Conservation (phyloP, 2,888 invertebrate genomes). For the Seira sanloemensis region DNA sequence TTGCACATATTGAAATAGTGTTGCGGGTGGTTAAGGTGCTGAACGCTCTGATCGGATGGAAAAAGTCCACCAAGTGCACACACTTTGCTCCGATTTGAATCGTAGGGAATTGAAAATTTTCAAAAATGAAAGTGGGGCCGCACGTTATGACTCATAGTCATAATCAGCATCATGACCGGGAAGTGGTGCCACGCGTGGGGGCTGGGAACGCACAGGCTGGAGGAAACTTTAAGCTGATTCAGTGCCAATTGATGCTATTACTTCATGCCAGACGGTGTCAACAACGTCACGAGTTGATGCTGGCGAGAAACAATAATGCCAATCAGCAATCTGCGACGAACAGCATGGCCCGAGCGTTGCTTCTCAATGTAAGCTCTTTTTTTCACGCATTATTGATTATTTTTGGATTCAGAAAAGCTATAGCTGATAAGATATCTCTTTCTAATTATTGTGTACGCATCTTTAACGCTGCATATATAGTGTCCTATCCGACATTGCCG, state of each 20-base stretch:
- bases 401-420: not conserved
- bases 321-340: conserved; percentile 22
- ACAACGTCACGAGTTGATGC: conserved; percentile 42
- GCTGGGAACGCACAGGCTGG: conserved; percentile 39
- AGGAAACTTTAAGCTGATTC: conserved; percentile 79
- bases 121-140: conserved; percentile 55
- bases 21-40: not conserved
- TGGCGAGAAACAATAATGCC: not conserved
- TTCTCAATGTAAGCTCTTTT: conserved; percentile 50
- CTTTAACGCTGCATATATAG: no score
- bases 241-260: conserved; percentile 65
- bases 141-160: conserved; percentile 56
- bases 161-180: conserved; percentile 23
- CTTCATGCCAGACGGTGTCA: conserved; percentile 52
- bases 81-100: not conserved
- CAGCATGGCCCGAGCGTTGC: conserved; percentile 34
- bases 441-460: no score
- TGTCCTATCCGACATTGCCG: conserved; percentile 55
- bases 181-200: conserved; percentile 47
- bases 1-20: not conserved
- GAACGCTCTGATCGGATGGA: not conserved
- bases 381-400: not conserved
- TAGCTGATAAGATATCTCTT: no score
- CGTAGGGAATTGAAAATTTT: conserved; percentile 1
- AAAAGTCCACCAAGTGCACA: not conserved